These are phyloP conservation scores for Alligator sinensis DNA, from an alignment of 2,113 vertebrate species.

Conservation along the genomic window DNA sequence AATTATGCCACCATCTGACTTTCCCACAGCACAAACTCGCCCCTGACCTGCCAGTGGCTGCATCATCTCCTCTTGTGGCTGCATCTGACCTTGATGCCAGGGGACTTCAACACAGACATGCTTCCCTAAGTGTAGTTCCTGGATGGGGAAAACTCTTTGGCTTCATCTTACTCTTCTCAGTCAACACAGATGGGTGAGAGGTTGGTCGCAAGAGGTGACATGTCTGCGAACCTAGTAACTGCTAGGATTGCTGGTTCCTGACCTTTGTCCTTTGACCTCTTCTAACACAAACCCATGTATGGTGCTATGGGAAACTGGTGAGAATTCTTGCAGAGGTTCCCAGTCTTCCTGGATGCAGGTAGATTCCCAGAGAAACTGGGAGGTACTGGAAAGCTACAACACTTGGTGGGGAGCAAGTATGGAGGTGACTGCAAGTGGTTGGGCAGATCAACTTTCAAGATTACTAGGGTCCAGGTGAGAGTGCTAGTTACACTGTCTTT, in stretches of 20 bases:
- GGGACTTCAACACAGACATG: not conserved
- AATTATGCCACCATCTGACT: too few species aligned
- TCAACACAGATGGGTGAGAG: not conserved
- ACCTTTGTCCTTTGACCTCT: not conserved
- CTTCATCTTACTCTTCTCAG: not conserved
- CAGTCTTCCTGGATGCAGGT: not conserved
- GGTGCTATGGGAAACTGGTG: not conserved
- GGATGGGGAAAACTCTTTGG: not conserved
- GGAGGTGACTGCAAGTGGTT: not conserved
- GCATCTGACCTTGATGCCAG: too few species aligned
- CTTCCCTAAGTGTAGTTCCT: not conserved
- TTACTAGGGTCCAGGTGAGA: not conserved
- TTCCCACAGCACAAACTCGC: too few species aligned
- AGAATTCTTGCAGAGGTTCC: not conserved
- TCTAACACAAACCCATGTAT: not conserved
- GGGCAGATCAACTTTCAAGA: not conserved
- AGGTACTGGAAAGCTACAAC: not conserved
- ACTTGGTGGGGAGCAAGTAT: not conserved
- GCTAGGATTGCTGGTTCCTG: not conserved
- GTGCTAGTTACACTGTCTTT: not conserved
- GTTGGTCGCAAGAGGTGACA: not conserved
- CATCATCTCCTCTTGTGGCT: too few species aligned
- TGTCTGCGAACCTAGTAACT: too few species aligned
- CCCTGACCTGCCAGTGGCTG: too few species aligned
- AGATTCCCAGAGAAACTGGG: not conserved